Evolutionary conservation across 2,113 vertebrate species (phyloP).

Genomic region (Nansenia antarctica): DNA sequence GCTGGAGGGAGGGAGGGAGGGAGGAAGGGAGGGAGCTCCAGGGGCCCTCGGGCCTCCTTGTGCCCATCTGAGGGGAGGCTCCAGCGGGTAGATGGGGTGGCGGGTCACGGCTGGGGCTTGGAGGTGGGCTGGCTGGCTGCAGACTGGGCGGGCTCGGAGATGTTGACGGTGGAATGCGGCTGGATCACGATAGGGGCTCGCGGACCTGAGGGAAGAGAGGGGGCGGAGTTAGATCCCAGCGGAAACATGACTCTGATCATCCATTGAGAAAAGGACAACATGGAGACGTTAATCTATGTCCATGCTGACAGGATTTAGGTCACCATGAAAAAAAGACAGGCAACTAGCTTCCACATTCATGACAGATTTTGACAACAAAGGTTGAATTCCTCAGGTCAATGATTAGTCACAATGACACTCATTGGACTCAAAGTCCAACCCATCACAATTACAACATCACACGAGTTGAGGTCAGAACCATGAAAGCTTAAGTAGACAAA

Average conservation of each 20-base stretch:
- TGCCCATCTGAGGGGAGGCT: constrained; percentile 19
- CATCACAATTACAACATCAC: too few relatives aligned
- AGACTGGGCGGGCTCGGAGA: constrained; percentile 50
- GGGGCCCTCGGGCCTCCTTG: constrained; percentile 15
- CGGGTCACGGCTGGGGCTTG: constrained; percentile 28
- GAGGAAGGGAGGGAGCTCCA: neutral
- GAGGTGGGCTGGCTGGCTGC: constrained; percentile 48
- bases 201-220: constrained; percentile 33
- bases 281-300: too few relatives aligned
- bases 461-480: too few relatives aligned
- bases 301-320: too few relatives aligned
- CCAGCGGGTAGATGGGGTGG: neutral
- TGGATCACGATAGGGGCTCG: constrained; percentile 55
- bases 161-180: constrained; percentile 56
- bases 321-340: too few relatives aligned
- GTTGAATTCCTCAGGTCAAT: too few relatives aligned
- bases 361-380: too few relatives aligned
- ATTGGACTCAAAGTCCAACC: too few relatives aligned
- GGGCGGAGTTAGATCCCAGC: neutral
- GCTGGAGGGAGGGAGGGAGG: neutral
- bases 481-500: too few relatives aligned
- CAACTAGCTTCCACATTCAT: neutral
- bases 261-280: neutral
- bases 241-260: neutral
- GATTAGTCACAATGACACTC: too few relatives aligned